Percentiles rank a stretch among this genome's conserved stretches.
Conservation (phyloP, 1,140 invertebrate species). For the Listronotus oregonensis region DNA sequence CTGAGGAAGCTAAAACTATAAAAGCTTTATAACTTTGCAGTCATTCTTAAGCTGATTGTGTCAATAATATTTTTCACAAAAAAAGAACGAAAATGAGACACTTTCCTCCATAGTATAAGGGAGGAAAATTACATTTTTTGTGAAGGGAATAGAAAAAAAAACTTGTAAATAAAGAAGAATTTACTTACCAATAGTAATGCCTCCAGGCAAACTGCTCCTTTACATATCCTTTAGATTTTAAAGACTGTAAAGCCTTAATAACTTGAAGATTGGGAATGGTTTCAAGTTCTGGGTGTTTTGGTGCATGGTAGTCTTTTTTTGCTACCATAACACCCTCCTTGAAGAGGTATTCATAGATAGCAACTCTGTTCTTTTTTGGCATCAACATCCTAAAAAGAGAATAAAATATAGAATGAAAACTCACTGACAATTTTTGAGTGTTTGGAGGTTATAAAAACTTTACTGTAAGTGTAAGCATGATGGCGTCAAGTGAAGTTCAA, state of each 20-base stretch:
- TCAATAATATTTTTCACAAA: no score
- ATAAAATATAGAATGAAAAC: neutral
- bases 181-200: slow-evolving; percentile 91
- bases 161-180: no score
- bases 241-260: slow-evolving; percentile 95
- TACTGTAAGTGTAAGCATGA: no score
- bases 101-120: no score
- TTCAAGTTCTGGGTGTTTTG: slow-evolving; percentile 94
- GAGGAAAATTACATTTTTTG: no score
- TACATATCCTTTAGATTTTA: slow-evolving; percentile 95
- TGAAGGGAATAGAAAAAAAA: no score
- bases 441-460: slow-evolving; percentile 2
- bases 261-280: slow-evolving; percentile 97
- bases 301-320: slow-evolving; percentile 94
- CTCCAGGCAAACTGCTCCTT: slow-evolving; percentile 99
- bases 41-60: no score
- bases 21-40: no score
- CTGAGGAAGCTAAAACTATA: no score
- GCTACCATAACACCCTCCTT: slow-evolving; percentile 98
- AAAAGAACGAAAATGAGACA: no score
- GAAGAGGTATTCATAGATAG: slow-evolving; percentile 97
- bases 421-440: no score
- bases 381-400: slow-evolving; percentile 91
- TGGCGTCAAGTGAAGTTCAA: no score
- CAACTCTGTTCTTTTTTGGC: slow-evolving; percentile 94